Conservation (phyloP, 2,888 invertebrate species). For the Hirudinaria manillensis region DNA sequence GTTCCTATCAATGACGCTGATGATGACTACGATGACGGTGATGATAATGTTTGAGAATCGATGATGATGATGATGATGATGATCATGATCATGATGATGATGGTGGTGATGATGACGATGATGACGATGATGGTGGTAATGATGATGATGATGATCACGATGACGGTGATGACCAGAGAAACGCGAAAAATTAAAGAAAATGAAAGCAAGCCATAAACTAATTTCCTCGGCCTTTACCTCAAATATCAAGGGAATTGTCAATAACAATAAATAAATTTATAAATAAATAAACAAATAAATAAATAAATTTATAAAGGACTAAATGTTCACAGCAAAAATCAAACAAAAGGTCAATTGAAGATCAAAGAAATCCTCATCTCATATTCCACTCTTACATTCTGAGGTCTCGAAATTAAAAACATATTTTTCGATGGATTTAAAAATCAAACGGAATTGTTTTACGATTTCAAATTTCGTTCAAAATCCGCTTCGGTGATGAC, state of each 20-base stretch:
- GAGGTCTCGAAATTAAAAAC: too few relatives aligned
- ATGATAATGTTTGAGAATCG: background rate
- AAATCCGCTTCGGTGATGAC: background rate
- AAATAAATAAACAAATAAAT: background rate
- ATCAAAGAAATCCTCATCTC: background rate
- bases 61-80: slow-evolving; percentile 8
- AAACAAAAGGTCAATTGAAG: background rate
- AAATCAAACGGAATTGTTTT: too few relatives aligned
- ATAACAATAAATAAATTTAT: background rate
- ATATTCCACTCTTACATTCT: too few relatives aligned
- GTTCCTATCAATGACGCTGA: background rate
- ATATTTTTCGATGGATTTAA: too few relatives aligned
- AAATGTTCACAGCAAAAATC: background rate
- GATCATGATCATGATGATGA: slow-evolving; percentile 23
- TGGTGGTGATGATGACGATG: slow-evolving; percentile 26
- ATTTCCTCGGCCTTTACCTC: background rate
- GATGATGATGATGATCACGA: slow-evolving; percentile 17
- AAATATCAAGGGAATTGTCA: background rate
- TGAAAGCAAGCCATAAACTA: background rate
- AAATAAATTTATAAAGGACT: background rate
- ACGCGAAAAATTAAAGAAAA: background rate
- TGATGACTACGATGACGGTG: background rate
- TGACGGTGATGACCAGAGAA: background rate
- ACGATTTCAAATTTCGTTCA: too few relatives aligned
- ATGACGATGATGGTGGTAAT: slow-evolving; percentile 13